phyloP scores from a whole-genome alignment of 2,888 invertebrate genomes.

The Scotopteryx bipunctaria region DNA sequence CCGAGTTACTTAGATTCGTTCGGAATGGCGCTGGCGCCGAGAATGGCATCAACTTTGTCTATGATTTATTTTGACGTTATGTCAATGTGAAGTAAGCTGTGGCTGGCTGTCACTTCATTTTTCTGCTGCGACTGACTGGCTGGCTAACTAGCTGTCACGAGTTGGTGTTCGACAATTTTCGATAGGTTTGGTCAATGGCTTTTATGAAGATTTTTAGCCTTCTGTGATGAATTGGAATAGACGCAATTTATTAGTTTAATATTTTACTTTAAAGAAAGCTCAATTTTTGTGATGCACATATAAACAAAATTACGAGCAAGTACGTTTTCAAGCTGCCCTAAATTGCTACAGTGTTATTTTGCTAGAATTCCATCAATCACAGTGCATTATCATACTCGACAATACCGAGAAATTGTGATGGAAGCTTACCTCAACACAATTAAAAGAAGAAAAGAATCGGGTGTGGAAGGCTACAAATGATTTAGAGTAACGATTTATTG shows the following conservation, averaged over 20 bases:
- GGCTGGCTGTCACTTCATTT: not conserved
- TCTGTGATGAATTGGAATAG: constrained; percentile 62
- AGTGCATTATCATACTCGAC: constrained; percentile 38
- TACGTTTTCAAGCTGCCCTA: constrained; percentile 39
- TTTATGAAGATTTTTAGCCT: constrained; percentile 53
- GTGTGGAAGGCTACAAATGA: constrained; percentile 78
- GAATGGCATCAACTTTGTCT: too few relatives aligned
- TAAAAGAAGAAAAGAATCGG: constrained; percentile 69
- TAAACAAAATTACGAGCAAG: constrained; percentile 32
- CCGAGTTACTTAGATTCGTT: too few relatives aligned
- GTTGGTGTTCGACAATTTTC: constrained; percentile 43
- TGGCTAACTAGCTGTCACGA: too few relatives aligned
- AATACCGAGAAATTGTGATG: constrained; percentile 66
- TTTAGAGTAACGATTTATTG: constrained; percentile 41
- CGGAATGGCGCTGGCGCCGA: too few relatives aligned
- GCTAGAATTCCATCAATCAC: constrained; percentile 47
- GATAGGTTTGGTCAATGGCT: constrained; percentile 50
- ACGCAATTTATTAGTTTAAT: constrained; percentile 47
- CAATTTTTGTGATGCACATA: constrained; percentile 36
- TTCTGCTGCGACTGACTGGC: too few relatives aligned
- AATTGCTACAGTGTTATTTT: constrained; percentile 42
- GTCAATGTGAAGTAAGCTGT: not conserved
- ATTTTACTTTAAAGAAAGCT: constrained; percentile 34
- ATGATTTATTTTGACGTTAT: too few relatives aligned
- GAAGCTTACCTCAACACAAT: constrained; percentile 66